These are phyloP conservation scores for Gorilla gorilla DNA, from an alignment of 2,113 vertebrate genomes.

Conservation along the genomic window DNA sequence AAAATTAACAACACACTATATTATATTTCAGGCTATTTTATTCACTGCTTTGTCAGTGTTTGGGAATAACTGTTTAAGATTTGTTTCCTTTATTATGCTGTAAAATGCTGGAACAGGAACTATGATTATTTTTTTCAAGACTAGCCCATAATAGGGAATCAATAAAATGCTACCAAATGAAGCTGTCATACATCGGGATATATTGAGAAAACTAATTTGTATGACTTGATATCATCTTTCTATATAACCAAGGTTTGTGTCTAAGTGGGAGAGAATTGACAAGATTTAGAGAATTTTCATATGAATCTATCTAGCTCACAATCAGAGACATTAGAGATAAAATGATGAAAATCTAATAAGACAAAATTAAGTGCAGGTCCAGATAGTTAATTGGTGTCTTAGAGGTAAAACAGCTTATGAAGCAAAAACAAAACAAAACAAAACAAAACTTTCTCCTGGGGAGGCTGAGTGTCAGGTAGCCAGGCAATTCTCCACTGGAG, in stretches of 20 bases:
- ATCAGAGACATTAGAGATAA: background rate
- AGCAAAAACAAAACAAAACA: background rate
- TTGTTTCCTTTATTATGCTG: background rate
- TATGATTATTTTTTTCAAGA: background rate
- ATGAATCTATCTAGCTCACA: background rate
- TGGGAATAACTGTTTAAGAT: background rate
- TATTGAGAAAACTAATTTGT: background rate
- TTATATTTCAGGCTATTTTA: background rate
- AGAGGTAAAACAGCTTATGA: fast-evolving
- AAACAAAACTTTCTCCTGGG: background rate
- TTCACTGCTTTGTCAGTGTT: background rate
- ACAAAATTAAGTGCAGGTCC: background rate
- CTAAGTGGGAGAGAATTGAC: background rate
- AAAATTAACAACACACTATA: background rate
- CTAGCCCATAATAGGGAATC: background rate
- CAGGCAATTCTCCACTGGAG: background rate
- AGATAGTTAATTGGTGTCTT: background rate
- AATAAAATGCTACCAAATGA: background rate
- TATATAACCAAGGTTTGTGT: background rate
- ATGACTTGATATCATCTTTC: background rate
- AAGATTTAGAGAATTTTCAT: background rate
- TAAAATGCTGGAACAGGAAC: background rate
- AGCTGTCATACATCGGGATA: background rate
- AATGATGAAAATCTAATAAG: background rate
- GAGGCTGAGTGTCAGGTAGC: background rate